Conservation (phyloP, 2,797 vertebrate species). For the Phalanger gymnotis region DNA sequence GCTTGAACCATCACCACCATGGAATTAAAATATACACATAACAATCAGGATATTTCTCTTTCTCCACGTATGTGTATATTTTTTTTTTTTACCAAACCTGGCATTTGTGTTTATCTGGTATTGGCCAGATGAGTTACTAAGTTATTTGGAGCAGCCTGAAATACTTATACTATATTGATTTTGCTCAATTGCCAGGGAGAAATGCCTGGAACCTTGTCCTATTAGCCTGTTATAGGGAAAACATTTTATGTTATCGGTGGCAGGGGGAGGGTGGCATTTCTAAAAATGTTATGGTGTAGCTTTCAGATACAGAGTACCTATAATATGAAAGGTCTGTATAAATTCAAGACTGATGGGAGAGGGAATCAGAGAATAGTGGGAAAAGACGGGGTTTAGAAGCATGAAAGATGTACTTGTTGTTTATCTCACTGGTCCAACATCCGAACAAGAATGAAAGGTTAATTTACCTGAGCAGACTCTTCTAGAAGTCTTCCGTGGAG, state of each 20-base stretch:
- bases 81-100: not conserved
- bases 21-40: not conserved
- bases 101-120: not conserved
- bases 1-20: not conserved
- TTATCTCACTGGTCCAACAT: not conserved
- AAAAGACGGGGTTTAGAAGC: not conserved
- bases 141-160: not conserved
- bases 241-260: not conserved
- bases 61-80: not conserved
- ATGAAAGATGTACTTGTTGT: not conserved
- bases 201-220: not conserved
- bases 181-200: not conserved
- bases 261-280: not conserved
- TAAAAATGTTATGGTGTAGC: conserved; percentile 1
- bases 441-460: not conserved
- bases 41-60: not conserved
- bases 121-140: not conserved
- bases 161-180: not conserved
- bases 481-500: not conserved
- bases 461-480: not conserved
- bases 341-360: conserved; percentile 9
- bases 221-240: not conserved
- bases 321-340: not conserved
- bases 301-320: not conserved
- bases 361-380: not conserved